Evolutionary conservation across 2,888 invertebrate species (phyloP), one percentile per base, ranked within the genome.

Genomic region (Mythimna pallens): DNA sequence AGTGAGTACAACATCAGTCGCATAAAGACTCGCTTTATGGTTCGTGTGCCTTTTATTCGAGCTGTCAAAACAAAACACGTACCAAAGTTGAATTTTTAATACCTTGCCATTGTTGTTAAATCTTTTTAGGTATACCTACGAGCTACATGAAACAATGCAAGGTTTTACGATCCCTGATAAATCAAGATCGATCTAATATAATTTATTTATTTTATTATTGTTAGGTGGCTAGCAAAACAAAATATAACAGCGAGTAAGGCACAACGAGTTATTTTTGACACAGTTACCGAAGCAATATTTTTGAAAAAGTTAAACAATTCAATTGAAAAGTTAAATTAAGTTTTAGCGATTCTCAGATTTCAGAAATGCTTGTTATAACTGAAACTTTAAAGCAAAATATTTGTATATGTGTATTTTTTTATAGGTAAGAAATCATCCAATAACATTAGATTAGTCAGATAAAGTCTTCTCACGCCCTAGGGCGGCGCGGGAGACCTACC

Each of bases 11-110:
- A 36, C 71, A 43, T 70, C 78, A 71, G 65, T 65, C 65, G 70
- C 57, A 54, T 70, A 78, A 81, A 81, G 71, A 54, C 50, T 55
- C 65, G 50, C 55, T 81, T 78, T 82, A 71, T 58, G 22, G 34
- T 40, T 62, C 40, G 72, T n/a, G 14, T 47, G 12, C 10, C 65
- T 78, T 70, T 70, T 82, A 65, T 78, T 82, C 70, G 58, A 65
- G n/a, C 43, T 58, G 30, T 25, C 22, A 62, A 25, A 50, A 64
- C 70, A 55, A n/a, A 54, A 54, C 70, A 43, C 25, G 20, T 20
- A 54, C 58, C 63, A 62, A 54, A 50, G 55, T 25, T 36, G 43
- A 20, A 12, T 54, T 61, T 71, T 61, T 30, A 22, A 61, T 61
- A 40, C 30, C 12, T 50, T 17, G 50, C 22, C 40, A 22, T 78